Base-by-base conservation (phyloP, 2,888 invertebrate species). In the Amblyteles armatorius region DNA sequence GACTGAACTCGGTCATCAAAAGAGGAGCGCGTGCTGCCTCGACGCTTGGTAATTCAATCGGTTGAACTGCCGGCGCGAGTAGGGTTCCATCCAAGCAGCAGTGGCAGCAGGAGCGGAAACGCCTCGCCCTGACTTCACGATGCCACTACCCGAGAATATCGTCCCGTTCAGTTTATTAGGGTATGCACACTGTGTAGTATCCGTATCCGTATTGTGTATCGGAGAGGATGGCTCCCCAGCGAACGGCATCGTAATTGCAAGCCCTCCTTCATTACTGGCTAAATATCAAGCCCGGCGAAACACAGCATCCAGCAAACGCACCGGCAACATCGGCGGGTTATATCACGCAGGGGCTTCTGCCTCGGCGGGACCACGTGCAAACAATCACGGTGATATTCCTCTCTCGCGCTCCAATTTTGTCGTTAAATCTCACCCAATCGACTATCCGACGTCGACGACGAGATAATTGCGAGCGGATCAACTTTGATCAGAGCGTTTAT, bases 191-290 rank as follows among this genome's bases (percentile, higher is more conserved):
- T 78, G 33, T 76, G 36, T 76, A 77, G 57, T 74, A 78, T 78
- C 76, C 67, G 71, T 77, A 77, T 80, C 57, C 40, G 55, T 79
- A 85, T 86, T 84, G 82, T 82, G 73, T 85, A 87, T 86, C 81
- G 29, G 60, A 29, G 87, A 77, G 78, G 77, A 87, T 84, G 84
- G 77, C 82, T 88, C 86, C 85, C 86, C 69, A 29, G 86, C 50
- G 84, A 79, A 73, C 74, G 57, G 48, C 52, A 69, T 57, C 81
- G 84, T 88, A 89, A 89, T 89, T 87, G 88, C 86, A 33, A 79
- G 85, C 82, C 80, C 84, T 84, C 86, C 82, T 85, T 84, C 87
- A 88, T 87, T 88, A 87, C 82, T 67, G 67, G 78, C 87, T 88
- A 85, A 88, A 86, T 85, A 88, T 83, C 79, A 81, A 77, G 68